These are phyloP conservation scores for Campoplex nolae DNA, from an alignment of 2,888 invertebrate species.

Conservation along the genomic window DNA sequence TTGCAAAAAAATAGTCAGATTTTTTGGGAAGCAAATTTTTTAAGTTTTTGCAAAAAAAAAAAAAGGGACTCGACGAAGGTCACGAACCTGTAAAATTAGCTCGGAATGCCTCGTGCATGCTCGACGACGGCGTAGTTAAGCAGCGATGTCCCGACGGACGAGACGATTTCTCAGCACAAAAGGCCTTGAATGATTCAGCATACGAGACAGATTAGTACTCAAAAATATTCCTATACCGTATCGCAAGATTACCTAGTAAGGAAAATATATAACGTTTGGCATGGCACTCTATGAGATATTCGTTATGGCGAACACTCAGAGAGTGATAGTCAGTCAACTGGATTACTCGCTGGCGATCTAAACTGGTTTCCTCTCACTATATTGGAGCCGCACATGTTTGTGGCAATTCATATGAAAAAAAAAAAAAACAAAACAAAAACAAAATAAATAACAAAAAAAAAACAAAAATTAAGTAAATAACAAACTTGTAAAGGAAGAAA, in stretches of 20 bases:
- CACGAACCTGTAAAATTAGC: not conserved
- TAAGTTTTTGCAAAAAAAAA: no score
- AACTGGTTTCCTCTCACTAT: conserved; percentile 8
- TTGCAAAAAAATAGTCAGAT: no score
- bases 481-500: not conserved
- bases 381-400: not conserved
- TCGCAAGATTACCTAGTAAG: not conserved
- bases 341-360: not conserved
- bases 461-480: not conserved
- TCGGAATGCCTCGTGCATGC: not conserved
- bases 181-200: conserved; percentile 20
- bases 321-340: conserved; percentile 3
- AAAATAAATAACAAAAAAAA: no score
- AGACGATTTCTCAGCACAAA: conserved; percentile 1
- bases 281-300: not conserved
- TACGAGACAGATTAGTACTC: not conserved
- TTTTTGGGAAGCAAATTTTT: no score
- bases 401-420: not conserved
- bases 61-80: not conserved
- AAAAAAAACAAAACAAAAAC: no score
- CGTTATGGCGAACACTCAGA: not conserved
- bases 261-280: not conserved
- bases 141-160: conserved; percentile 4
- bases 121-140: conserved; percentile 1
- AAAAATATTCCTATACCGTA: not conserved